A percentile compares a stretch with the other conserved stretches of the same genome.
Conservation (phyloP, 2,113 vertebrate genomes). For the Mustelus asterias region DNA sequence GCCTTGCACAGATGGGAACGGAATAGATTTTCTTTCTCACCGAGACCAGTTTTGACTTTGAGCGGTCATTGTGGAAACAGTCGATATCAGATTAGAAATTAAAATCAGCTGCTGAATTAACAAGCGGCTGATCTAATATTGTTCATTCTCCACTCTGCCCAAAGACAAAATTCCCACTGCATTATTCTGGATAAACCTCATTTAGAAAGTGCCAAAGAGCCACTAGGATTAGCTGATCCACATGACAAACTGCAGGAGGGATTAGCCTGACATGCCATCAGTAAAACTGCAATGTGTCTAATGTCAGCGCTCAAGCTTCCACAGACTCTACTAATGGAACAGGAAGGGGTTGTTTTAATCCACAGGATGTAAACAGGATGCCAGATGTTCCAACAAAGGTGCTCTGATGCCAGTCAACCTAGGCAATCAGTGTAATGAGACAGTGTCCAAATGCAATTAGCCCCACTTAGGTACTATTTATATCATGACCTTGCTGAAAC, state of each 20-base stretch:
- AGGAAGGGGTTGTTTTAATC: constrained; percentile 23
- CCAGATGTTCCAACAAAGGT: constrained; percentile 44
- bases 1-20: neutral
- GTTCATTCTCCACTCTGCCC: neutral
- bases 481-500: neutral
- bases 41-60: neutral
- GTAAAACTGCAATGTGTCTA: neutral
- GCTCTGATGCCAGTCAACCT: constrained; percentile 39
- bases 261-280: neutral
- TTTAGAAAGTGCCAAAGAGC: neutral
- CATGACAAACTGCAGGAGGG: neutral
- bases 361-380: constrained; percentile 40
- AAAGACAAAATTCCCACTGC: neutral
- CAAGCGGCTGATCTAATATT: neutral
- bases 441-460: constrained; percentile 26
- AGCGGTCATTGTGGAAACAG: neutral
- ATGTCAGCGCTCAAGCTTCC: neutral
- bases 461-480: constrained; percentile 14
- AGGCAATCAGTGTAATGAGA: constrained; percentile 36
- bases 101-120: neutral
- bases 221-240: neutral
- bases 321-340: neutral
- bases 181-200: neutral
- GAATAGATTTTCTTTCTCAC: neutral
- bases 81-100: neutral